Percentiles rank a stretch among this genome's conserved stretches.
Conservation (phyloP, 2,113 vertebrate species). For the Machaerirhynchus nigripectus region DNA sequence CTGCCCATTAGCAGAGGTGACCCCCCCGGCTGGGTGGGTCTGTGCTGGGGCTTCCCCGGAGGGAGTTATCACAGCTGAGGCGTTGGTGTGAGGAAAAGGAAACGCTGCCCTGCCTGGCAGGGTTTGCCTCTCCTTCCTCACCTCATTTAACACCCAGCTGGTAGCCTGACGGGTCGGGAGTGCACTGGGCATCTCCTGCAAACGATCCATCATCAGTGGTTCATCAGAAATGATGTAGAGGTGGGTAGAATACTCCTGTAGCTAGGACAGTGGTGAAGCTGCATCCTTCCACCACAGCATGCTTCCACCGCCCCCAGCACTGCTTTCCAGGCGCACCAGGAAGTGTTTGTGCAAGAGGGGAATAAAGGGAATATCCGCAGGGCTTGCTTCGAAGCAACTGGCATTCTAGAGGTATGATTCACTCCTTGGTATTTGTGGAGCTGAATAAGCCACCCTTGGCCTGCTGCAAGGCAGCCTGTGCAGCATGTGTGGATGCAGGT, state of each 20-base stretch:
- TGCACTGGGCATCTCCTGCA: neutral
- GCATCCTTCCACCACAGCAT: fast-evolving
- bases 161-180: neutral
- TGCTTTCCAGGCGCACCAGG: neutral
- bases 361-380: neutral
- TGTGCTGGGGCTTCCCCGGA: neutral
- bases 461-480: neutral
- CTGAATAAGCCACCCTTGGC: neutral
- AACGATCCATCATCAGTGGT: neutral
- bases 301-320: neutral
- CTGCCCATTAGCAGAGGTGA: neutral
- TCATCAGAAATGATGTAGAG: neutral
- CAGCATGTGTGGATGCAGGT: fast-evolving
- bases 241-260: neutral
- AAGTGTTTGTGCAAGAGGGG: neutral
- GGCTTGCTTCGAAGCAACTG: neutral
- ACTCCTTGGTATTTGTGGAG: neutral
- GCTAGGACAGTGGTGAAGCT: neutral
- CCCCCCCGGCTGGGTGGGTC: neutral
- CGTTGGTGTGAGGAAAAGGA: neutral
- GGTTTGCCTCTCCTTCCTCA: neutral
- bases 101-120: fast-evolving
- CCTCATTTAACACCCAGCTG: neutral
- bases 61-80: neutral
- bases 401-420: neutral